Evolutionary conservation across 2,113 vertebrate genomes (phyloP).

Genomic region (Trogon melanurus): DNA sequence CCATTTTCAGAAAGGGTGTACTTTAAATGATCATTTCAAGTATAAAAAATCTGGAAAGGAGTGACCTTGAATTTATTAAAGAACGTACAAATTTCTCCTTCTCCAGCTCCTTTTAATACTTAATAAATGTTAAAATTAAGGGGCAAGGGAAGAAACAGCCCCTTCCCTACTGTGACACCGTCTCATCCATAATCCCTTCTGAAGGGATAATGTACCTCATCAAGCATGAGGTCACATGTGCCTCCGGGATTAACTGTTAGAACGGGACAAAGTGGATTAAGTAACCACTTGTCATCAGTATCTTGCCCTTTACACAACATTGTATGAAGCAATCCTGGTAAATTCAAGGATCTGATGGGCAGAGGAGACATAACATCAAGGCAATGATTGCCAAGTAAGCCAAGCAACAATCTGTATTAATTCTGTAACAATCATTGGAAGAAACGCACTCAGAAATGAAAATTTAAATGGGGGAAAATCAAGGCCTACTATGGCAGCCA

Average conservation of each 20-base stretch:
- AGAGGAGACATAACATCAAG: background rate
- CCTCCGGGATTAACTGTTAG: constrained; percentile 22
- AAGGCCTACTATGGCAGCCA: background rate
- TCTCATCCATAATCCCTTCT: constrained; percentile 20
- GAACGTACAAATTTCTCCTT: background rate
- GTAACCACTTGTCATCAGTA: background rate
- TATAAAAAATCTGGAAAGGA: background rate
- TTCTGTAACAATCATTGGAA: background rate
- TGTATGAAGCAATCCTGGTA: background rate
- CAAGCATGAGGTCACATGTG: background rate
- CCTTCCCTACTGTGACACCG: background rate
- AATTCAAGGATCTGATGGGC: background rate
- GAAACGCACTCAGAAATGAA: background rate
- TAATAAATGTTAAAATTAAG: background rate
- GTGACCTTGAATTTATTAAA: background rate
- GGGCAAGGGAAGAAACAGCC: background rate
- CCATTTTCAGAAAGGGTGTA: background rate
- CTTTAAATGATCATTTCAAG: background rate
- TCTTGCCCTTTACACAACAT: background rate
- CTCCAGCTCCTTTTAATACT: background rate
- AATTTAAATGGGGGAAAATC: background rate
- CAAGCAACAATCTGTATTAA: background rate
- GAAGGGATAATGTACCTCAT: constrained; percentile 6
- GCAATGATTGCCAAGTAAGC: background rate
- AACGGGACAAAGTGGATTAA: background rate